Base-by-base conservation (phyloP, 2,113 vertebrate genomes). In the Macquaria ambigua region DNA sequence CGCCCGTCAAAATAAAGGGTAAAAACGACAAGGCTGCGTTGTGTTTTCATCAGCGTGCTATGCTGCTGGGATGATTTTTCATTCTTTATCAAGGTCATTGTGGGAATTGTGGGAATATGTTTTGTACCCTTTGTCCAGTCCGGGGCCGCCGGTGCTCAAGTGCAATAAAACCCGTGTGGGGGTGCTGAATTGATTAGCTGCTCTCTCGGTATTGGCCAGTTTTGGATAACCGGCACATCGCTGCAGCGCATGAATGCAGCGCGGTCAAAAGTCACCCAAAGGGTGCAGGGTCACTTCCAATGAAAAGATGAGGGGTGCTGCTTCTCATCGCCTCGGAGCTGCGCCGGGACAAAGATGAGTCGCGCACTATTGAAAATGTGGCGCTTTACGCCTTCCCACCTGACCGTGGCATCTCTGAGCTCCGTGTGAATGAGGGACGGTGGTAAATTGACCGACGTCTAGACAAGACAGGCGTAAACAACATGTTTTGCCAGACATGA, bases 231-330 rank as follows among this genome's bases (percentile, higher is more conserved):
- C 79, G 82, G 85, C 82, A 81, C 79, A 25, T 85, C 68, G 81
- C 63, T 2, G 77, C 71, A 4, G 87, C 75, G 74, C 84, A 53
- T 95, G 93, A 95, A 95, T 95, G 86, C 89, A 37, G 31, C 67
- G 74, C 88, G 95, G 95, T 95, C 95, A 95, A 90, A 94, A 94
- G 95, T 95, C 95, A 94, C 16, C 20, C 74, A 89, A 86, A 92
- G 95, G 95, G 95, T 91, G 89, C 83, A 48, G 91, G 95, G 95
- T 95, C 95, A 95, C 69, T 23, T 68, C 59, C 77, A 66, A 92
- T 94, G 95, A 96, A 96, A 95, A 87, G 94, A 89, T 71, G 82
- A 67, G 84, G 91, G 87, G 87, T 81, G 89, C 79, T 74, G 84
- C 90, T 94, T 95, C 93, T 93, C 94, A 94, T 82, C 75, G 87